Percentiles rank a stretch among this genome's conserved stretches.
Evolutionary conservation across 2,888 invertebrate species (phyloP).

Genomic region (Xestia ashworthii): DNA sequence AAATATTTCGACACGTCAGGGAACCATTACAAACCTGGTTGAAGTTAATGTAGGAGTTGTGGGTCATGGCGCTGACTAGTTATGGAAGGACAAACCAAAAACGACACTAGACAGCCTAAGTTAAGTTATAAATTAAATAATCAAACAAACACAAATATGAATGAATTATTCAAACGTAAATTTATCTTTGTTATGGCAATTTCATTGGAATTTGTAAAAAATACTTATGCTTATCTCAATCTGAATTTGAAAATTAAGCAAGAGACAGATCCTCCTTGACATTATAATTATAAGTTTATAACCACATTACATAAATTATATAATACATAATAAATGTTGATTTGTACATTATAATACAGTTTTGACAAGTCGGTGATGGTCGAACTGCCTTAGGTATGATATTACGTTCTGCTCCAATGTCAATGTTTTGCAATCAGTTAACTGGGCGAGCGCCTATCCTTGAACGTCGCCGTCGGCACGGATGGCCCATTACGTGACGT

Average conservation of each 20-base stretch:
- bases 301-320: constrained; percentile 23
- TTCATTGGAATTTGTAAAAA: constrained; percentile 25
- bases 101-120: background rate
- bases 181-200: constrained; percentile 16
- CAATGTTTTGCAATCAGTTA: constrained; percentile 58
- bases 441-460: constrained; percentile 35
- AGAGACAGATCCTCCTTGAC: constrained; percentile 47
- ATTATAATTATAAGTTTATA: constrained; percentile 37
- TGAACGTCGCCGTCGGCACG: constrained; percentile 43
- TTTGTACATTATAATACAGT: constrained; percentile 35
- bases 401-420: constrained; percentile 53
- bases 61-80: background rate
- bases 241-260: constrained; percentile 27
- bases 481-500: constrained; percentile 54
- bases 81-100: constrained; percentile 10
- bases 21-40: background rate
- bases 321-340: constrained; percentile 32
- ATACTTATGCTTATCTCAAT: background rate
- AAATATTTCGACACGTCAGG: background rate
- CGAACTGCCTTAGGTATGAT: constrained; percentile 29
- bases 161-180: constrained; percentile 20
- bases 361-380: constrained; percentile 40
- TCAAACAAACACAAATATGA: background rate
- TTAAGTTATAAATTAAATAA: background rate
- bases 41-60: background rate